Evolutionary conservation across 2,888 invertebrate genomes (phyloP).

Genomic region (Spisula solida): DNA sequence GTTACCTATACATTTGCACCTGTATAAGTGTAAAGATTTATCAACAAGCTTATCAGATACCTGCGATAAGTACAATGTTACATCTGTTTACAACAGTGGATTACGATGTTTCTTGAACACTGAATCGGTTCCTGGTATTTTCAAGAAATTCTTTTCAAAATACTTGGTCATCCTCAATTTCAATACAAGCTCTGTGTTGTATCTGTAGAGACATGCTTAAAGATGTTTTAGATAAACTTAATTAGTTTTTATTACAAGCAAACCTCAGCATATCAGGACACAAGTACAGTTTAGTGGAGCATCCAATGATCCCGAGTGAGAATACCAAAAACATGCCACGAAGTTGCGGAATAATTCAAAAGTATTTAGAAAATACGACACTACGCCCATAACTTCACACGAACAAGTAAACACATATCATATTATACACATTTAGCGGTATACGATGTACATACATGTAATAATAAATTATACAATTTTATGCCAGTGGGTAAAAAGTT

Average conservation of each 20-base stretch:
- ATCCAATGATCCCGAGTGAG: background rate
- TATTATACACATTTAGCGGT: no score
- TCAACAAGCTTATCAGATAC: conserved; percentile 14
- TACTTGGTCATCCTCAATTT: conserved; percentile 26
- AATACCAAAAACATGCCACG: background rate
- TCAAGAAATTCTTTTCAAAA: conserved; percentile 11
- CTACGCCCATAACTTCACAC: no score
- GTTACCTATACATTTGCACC: conserved; percentile 54
- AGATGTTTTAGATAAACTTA: background rate
- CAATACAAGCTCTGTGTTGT: conserved; percentile 21
- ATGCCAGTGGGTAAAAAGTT: no score
- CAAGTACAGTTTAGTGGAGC: conserved; percentile 4
- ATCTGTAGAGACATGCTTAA: conserved; percentile 8
- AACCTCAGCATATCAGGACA: background rate
- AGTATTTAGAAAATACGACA: no score
- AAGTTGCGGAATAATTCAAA: background rate
- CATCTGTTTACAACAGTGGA: conserved; percentile 30
- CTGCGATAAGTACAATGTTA: conserved; percentile 19
- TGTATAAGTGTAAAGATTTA: conserved; percentile 38
- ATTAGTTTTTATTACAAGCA: background rate
- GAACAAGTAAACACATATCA: no score
- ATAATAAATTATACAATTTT: no score
- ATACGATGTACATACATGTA: no score
- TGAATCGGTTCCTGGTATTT: conserved; percentile 2
- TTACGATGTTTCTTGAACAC: background rate